Evolutionary conservation across 2,113 vertebrate genomes (phyloP).

Genomic region (Chionis minor): DNA sequence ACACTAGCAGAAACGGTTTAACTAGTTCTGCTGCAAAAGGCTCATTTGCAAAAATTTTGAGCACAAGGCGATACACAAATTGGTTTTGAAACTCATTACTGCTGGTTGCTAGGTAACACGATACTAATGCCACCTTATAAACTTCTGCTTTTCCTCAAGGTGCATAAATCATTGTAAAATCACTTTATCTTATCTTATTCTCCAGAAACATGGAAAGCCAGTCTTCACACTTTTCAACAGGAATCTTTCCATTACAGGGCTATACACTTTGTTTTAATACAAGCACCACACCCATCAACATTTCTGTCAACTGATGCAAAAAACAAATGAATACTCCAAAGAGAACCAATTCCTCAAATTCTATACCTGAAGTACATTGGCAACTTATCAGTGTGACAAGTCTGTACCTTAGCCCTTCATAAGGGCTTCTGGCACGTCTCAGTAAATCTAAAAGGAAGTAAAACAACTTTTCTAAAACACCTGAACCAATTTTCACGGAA

Average conservation of each 20-base stretch:
- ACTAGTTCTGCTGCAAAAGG: not conserved
- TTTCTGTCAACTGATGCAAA: not conserved
- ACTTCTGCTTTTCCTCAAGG: not conserved
- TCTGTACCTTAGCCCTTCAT: not conserved
- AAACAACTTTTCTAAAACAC: not conserved
- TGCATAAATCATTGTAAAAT: not conserved
- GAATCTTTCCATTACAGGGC: not conserved
- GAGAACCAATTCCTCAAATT: not conserved
- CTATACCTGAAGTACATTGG: not conserved
- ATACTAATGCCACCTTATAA: not conserved
- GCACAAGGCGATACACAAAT: not conserved
- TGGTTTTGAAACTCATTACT: not conserved
- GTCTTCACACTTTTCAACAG: not conserved
- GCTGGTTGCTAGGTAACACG: not conserved
- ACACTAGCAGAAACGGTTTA: not conserved
- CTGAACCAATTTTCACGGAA: not conserved
- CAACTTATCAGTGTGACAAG: rapidly evolving
- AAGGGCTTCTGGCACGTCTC: not conserved
- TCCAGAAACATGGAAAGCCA: not conserved
- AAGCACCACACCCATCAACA: not conserved
- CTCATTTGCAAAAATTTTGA: not conserved
- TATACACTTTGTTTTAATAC: not conserved
- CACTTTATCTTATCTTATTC: not conserved
- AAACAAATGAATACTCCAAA: not conserved
- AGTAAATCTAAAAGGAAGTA: not conserved